Evolutionary conservation across 2,797 vertebrate genomes (phyloP).

Genomic region (Aeoliscus strigatus): DNA sequence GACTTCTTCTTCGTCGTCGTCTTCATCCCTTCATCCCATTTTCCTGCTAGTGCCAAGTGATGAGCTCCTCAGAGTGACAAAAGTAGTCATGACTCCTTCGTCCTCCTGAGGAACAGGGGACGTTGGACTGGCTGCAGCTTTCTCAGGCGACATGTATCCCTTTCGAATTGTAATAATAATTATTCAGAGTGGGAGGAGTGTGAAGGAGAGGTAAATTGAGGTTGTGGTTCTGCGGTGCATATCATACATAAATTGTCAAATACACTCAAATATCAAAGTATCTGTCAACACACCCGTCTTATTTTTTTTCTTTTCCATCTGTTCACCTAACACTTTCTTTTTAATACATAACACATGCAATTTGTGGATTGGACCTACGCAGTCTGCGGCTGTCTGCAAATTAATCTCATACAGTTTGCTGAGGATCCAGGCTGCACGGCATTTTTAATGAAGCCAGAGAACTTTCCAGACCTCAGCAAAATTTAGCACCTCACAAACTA

Average conservation of each 20-base stretch:
- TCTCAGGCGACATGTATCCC: no score
- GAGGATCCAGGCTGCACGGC: constrained; percentile 23
- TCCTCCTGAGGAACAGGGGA: no score
- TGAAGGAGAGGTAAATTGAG: background rate
- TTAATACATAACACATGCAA: constrained; percentile 12
- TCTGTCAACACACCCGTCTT: constrained; percentile 12
- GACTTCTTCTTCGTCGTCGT: no score
- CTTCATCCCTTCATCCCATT: no score
- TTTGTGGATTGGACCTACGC: constrained; percentile 23
- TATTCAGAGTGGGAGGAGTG: constrained; percentile 1
- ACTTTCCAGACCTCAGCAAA: constrained; percentile 38
- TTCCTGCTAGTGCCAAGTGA: no score
- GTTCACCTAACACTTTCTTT: constrained; percentile 24
- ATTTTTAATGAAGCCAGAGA: constrained; percentile 28
- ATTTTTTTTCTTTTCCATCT: constrained; percentile 24
- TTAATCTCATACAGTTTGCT: constrained; percentile 35
- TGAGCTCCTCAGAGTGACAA: no score
- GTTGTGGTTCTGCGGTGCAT: constrained; percentile 7
- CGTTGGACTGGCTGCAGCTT: no score
- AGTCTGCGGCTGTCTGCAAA: constrained; percentile 41
- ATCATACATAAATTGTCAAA: constrained; percentile 5
- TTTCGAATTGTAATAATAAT: no score
- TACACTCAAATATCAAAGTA: constrained; percentile 15
- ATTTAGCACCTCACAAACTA: constrained; percentile 23
- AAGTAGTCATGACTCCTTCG: no score